These are phyloP conservation scores for Ormia ochracea DNA, from an alignment of 2,888 invertebrate species.

Conservation along the genomic window DNA sequence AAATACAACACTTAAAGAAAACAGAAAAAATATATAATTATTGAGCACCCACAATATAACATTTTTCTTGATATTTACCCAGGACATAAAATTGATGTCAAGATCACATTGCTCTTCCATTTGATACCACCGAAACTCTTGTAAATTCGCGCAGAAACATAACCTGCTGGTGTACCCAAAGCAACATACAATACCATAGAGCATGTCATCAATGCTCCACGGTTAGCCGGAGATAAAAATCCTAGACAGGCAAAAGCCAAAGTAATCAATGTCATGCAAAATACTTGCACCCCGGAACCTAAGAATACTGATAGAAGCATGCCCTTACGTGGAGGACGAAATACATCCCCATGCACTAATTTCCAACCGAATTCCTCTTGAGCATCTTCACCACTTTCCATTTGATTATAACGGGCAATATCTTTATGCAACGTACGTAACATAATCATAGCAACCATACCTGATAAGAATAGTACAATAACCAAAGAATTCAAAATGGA, in stretches of 20 bases:
- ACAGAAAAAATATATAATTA: neutral
- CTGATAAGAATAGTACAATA: conserved; percentile 96
- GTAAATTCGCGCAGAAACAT: conserved; percentile 96
- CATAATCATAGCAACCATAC: conserved; percentile 99
- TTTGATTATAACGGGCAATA: conserved; percentile 98
- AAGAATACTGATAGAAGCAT: conserved; percentile 96
- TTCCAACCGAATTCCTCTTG: conserved; percentile 96
- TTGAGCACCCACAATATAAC: neutral
- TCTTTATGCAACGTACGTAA: conserved; percentile 97
- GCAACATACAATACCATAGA: conserved; percentile 97
- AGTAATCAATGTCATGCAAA: conserved; percentile 96
- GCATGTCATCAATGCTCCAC: conserved; percentile 99
- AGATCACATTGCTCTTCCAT: conserved; percentile 98
- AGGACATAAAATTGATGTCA: conserved; percentile 97
- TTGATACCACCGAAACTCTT: conserved; percentile 99
- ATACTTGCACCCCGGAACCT: conserved; percentile 96
- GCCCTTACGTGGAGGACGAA: conserved; percentile 95
- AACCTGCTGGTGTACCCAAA: conserved; percentile 97
- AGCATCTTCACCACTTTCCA: conserved; percentile 90
- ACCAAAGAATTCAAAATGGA: conserved; percentile 98
- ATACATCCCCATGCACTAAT: conserved; percentile 98
- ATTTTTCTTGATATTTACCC: conserved; percentile 82
- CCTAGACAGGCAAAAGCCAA: conserved; percentile 99
- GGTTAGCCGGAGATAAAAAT: conserved; percentile 98
- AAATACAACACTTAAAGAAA: conserved; percentile 89